Evolutionary conservation across 2,797 vertebrate genomes (phyloP), one percentile per base, ranked within the genome.

Genomic region (Helostoma temminkii): DNA sequence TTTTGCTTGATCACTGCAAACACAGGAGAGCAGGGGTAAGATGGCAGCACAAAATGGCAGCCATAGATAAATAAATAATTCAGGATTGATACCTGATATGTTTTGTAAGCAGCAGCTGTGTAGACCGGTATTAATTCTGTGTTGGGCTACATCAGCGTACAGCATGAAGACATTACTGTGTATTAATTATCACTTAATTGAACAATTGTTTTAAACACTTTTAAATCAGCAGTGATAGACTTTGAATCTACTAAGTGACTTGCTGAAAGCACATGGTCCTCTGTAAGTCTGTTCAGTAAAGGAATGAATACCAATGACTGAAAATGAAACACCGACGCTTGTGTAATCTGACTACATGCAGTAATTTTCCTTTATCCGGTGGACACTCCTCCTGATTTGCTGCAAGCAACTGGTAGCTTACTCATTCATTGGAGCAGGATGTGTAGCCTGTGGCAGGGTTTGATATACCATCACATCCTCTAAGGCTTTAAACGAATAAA

Each of bases 21-120:
- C 3, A 19, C 14, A 12, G 10, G 14, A 64, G 0, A 55, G 39
- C 19, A 64, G 32, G 67, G 22, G 39, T 26, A 21, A 64, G 15
- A 14, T 26, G 63, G 59, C 22, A 46, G 18, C 66, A 89, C 82
- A 90, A 91, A 90, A 92, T 89, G 88, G 83, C 77, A 77, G 19
- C 78, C 70, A 28, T 2, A 61, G 34, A 81, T 43, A 78, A 84
- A 85, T 86, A 18, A 80, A 88, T 90, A 85, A 89, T 70, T 32
- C 26, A 66, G 43, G 5, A 37, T 1, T 25, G 76, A 76, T 6
- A 80, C 34, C 60, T 47, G 57, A 85, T 77, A 74, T 19, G n/a
- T 64, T 18, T 62, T 43, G 12, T 3, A 41, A 42, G 18, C 2
- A 41, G 8, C 2, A 0, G 12, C 14, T 19, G 32, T 32, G 15